phyloP scores from a whole-genome alignment of 2,113 vertebrate species.

The Cygnus buccinator region DNA sequence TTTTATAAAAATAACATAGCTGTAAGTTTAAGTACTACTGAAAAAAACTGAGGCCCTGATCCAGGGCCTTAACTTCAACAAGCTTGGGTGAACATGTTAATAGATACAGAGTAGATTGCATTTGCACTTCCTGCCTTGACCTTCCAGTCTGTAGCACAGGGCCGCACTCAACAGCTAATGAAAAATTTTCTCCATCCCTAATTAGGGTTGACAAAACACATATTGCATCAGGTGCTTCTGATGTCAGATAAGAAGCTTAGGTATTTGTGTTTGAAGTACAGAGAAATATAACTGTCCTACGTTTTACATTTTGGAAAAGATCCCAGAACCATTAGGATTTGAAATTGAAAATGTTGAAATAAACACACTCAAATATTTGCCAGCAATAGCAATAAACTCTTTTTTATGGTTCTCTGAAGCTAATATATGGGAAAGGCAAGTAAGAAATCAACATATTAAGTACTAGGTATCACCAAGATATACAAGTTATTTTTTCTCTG shows the following conservation, averaged over 20 bases:
- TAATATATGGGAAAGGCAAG: background rate
- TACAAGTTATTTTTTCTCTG: background rate
- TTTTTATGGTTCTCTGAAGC: background rate
- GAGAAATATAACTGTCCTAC: background rate
- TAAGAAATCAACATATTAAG: background rate
- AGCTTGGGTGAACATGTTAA: background rate
- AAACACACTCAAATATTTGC: background rate
- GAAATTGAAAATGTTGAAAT: background rate
- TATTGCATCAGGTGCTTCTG: too few relatives aligned
- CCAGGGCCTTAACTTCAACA: background rate
- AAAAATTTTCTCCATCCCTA: background rate
- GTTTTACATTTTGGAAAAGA: background rate
- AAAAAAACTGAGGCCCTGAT: background rate
- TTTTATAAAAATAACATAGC: background rate
- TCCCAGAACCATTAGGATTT: background rate
- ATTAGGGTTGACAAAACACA: background rate
- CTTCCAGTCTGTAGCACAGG: background rate
- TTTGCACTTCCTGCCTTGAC: background rate
- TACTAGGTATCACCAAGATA: background rate
- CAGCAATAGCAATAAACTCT: background rate
- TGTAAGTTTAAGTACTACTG: background rate
- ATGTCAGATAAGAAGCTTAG: background rate
- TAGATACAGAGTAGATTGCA: background rate
- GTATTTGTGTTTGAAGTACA: background rate
- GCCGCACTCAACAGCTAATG: fast-evolving